Base-by-base conservation (phyloP, 2,888 invertebrate genomes). In the Campoplex nolae region DNA sequence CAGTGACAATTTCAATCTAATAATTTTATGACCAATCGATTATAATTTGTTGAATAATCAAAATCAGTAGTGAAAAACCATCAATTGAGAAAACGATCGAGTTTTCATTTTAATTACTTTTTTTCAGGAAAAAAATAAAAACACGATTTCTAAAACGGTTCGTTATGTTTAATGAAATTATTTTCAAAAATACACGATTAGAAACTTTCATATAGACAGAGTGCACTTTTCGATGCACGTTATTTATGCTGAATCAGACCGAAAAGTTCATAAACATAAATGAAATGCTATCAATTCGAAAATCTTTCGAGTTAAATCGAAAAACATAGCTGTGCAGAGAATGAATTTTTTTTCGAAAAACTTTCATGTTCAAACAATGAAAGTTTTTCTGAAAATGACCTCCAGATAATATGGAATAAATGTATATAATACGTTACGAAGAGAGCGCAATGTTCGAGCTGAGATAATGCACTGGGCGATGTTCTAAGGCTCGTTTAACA, bases 401-500 rank as follows among this genome's bases (percentile, higher is more conserved):
- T 71, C 9, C 7, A 35, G 23, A 54, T 35, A 35, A 38, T 74
- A 38, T 58, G n/a, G 3, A 35, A 51, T 1, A n/a, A 51, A 51
- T n/a, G 18, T 51, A 4, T 23, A 23, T 23, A 51, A 51, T 4
- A 51, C 16, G 4, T 18, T 6, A 51, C 51, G 51, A 51, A 51
- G 51, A 51, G 51, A 51, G 51, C 51, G 51, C 51, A 51, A 51
- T 18, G 70, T 2, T 45, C 70, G 45, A 28, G 45, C 16, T 13
- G 23, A 32, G 38, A 45, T 45, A 62, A 45, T 62, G 28, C 62
- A 32, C 23, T 9, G 9, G 38, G 42, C 51, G 51, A 28, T 48
- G 77, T 74, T 75, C 83, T 65, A 16, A 83, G 83, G 85, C 85
- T 86, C 83, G 85, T 86, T 86, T 79, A 86, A 70, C 83, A 68